Conservation (phyloP, 2,113 vertebrate species). For the Thermophis baileyi region DNA sequence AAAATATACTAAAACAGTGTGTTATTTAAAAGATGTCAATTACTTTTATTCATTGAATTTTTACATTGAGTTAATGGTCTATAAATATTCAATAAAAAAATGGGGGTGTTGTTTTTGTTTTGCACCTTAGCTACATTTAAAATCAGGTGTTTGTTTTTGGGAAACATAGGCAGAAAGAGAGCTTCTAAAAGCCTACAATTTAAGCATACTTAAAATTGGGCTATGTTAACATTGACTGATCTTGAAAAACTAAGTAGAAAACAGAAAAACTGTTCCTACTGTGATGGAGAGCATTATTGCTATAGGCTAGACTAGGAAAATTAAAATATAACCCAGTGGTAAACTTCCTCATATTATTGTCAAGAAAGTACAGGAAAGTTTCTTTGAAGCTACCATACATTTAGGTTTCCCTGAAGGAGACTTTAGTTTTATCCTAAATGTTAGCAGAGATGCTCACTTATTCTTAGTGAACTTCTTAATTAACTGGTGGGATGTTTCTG, state of each 20-base stretch:
- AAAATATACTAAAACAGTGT: neutral
- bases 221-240: neutral
- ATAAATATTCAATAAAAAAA: neutral
- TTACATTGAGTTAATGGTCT: neutral
- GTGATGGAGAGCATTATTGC: neutral
- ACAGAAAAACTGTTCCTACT: neutral
- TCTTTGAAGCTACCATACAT: neutral
- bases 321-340: neutral
- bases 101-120: neutral
- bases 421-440: neutral
- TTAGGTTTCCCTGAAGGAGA: neutral
- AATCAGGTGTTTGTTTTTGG: neutral
- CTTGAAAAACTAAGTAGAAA: neutral
- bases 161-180: neutral
- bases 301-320: neutral
- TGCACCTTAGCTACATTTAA: neutral
- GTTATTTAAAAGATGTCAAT: neutral
- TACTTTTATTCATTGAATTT: neutral
- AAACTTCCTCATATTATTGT: neutral
- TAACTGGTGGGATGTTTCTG: neutral
- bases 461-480: neutral
- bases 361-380: neutral
- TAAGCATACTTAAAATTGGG: neutral
- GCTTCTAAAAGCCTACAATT: neutral
- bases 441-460: neutral